Evolutionary conservation across 2,888 invertebrate species (phyloP), one percentile per base, ranked within the genome.

Genomic region (Leptopterna dolabrata): DNA sequence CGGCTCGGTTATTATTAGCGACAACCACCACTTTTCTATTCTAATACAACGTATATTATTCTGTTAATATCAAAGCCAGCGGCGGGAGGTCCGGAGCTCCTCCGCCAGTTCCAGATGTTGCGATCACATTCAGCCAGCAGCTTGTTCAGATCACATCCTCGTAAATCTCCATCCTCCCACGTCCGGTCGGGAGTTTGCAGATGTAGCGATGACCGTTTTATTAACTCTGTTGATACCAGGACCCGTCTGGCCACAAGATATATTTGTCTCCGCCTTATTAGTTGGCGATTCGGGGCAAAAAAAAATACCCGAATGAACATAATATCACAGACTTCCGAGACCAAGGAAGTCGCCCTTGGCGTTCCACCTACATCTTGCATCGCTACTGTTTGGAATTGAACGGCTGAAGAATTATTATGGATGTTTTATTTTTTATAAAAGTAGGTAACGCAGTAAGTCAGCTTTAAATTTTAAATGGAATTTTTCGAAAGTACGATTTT

Each of bases 171-270:
- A 24, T 30, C 71, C 71, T 27, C 71, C 71, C 71, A 71, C 71
- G 71, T 55, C 29, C 30, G 29, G 4, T 27, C 14, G 13, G 71
- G 2, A 14, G 71, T 71, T 36, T n/a, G 71, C 29, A 13, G 71
- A 71, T 29, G 71, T 71, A 36, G 71, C 71, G 71, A 71, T 71
- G 71, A 71, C 71, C 71, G 71, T 71, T 71, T 71, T 71, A 71
- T 71, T 71, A 71, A 71, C 71, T 71, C 29, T 4, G 71, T 71
- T 36, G 71, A 71, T 71, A 71, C n/a, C 71, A 71, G 6, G 19
- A 14, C 71, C 71, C 16, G 71, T 71, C 71, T n/a, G 29, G 30
- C 4, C 71, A 2, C 19, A 71, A 71, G 71, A 71, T 71, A 71
- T 71, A 71, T 71, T 27, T 71, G 71, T 71, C 71, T 36, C 29